Evolutionary conservation across 1,140 invertebrate species (phyloP), one percentile per base, ranked within the genome.

Genomic region (Heliothis subflexa): DNA sequence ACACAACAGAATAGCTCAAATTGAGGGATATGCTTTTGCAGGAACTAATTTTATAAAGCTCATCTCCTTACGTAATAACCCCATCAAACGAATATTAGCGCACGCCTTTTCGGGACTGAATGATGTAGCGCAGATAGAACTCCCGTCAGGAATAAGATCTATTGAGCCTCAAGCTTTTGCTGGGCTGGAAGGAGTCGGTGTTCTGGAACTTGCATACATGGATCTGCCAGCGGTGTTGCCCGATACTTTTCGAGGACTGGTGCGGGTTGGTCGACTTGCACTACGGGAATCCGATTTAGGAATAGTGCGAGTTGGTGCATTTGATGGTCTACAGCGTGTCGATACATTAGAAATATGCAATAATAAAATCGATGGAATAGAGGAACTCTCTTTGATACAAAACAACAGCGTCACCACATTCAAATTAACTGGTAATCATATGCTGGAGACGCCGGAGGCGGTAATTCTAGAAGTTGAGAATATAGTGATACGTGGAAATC

Each of bases 271-370:
- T 47, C 95, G 96, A 0, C 91, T 98, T 2, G 96, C 97, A 47
- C 95, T 98, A 50, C 97, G 97, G 78, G 97, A 98, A 78, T 97
- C 97, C 13, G 97, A 98, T 89, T 89, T 98, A 9, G 97, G 97
- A 0, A 93, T 97, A 0, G 96, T 98, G 47, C 95, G 96, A 47
- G 95, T 96, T 0, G 96, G 97, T 45, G 97, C 97, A 0, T 98
- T 98, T 83, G 95, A 96, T 12, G 97, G 97, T 0, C 91, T 98
- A 3, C 93, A 95, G 5, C 95, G 96, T 79, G 96, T 98, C 2
- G 96, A 96, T 13, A 96, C 94, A 50, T 88, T 98, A 3, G 97
- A 97, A 85, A 95, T 98, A 70, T 90, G 97, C 5, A 98, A 98
- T 87, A 98, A 98, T 88, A 98, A 98, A 88, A 97, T 98, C 66